Base-by-base conservation (phyloP, 1,140 invertebrate species). In the Ephestia elutella region DNA sequence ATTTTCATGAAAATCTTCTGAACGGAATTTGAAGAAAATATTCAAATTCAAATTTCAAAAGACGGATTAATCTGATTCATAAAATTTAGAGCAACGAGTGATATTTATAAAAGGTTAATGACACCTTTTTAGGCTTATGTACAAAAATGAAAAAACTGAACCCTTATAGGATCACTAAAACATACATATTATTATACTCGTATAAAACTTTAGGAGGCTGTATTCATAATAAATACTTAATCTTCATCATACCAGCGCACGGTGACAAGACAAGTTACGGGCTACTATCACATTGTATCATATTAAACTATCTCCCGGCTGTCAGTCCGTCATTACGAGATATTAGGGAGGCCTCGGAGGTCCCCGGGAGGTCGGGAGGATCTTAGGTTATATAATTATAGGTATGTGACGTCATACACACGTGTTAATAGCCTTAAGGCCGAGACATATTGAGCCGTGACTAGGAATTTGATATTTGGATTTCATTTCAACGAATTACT, bases 311-410 rank as follows among this genome's bases (percentile, higher is more conserved):
- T 66, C 57, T 57, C 56, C 30, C 13, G 35, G 38, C 53, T 56
- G 64, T 56, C 64, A 66, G 57, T 59, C 60, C 60, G 60, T 66
- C 60, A 60, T 66, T 62, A 57, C 49, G 49, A 59, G 64, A 60
- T 66, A 66, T 62, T 62, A 66, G 49, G 60, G 49, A 57, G 60
- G 64, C 49, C 49, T 38, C 15, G 60, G 49, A 57, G 60, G 64
- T 54, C 49, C 50, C 15, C 38, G 38, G 55, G 48, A 19, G 35
- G 50, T 44, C 9, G 30, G 9, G 30, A n/a, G 30, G 30, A 32
- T 32, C 30, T 32, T 32, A 10, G 30, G 7, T 32, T 32, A 32
- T 32, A 32, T 32, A 32, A 15, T 15, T 44, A 44, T 44, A 44
- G 38, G 3, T 35, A 35, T 35, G 10, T 35, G 32, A n/a, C 32